A percentile compares a stretch with the other conserved stretches of the same genome.
Conservation (phyloP, 2,888 invertebrate species). For the Cryptocheilus praepositus region DNA sequence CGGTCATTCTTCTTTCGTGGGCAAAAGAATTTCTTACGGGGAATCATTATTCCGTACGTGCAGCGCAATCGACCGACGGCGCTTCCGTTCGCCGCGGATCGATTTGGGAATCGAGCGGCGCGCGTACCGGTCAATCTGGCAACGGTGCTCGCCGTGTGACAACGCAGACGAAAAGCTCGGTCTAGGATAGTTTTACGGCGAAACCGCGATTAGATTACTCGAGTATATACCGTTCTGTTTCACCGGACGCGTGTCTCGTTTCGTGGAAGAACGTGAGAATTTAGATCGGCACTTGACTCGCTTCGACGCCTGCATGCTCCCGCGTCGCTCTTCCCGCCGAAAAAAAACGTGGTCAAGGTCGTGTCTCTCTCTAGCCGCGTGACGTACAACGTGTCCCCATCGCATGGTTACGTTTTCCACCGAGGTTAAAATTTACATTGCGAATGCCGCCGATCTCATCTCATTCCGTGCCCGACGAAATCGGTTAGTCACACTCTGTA, state of each 20-base stretch:
- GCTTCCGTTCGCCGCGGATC: no score
- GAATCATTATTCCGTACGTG: no score
- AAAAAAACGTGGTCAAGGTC: constrained; percentile 55
- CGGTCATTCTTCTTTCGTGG: no score
- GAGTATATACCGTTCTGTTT: background rate
- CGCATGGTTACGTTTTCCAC: constrained; percentile 16
- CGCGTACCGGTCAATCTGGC: no score
- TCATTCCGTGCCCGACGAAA: constrained; percentile 43
- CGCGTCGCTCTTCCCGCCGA: constrained; percentile 35
- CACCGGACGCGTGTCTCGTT: no score
- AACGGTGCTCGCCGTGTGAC: constrained; percentile 7
- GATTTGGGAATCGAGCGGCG: no score
- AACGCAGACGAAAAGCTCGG: constrained; percentile 14
- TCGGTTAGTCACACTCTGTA: constrained; percentile 59
- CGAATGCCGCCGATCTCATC: constrained; percentile 46
- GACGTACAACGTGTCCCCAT: constrained; percentile 38
- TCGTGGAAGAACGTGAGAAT: constrained; percentile 14
- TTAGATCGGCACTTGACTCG: constrained; percentile 33
- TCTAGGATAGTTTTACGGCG: constrained; percentile 20
- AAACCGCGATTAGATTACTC: constrained; percentile 19
- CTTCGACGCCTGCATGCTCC: constrained; percentile 31
- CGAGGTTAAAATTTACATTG: constrained; percentile 54
- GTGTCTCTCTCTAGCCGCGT: constrained; percentile 29
- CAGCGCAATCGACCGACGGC: no score
- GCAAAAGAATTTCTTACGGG: no score